Evolutionary conservation across 2,888 invertebrate species (phyloP), one percentile per base, ranked within the genome.

Genomic region (Enchytraeus crypticus): DNA sequence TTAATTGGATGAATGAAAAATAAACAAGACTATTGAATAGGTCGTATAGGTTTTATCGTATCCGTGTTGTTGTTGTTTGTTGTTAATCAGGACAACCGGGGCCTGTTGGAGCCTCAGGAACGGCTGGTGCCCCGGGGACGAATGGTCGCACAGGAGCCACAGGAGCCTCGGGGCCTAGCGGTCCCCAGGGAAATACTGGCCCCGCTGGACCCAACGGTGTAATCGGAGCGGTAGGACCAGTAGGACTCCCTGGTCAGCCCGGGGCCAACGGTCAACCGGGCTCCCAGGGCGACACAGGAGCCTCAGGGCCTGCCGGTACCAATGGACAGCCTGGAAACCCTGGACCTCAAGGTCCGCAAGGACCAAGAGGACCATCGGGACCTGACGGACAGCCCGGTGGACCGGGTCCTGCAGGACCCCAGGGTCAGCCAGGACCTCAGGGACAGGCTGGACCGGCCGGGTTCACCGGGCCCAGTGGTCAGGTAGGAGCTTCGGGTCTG

Each of bases 161-260:
- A 59, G 63, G 63, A 51, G 14, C n/a, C 3, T 23, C 33, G 23
- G 64, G 64, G 85, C 63, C 82, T 2, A 51, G 55, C 33, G 65
- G 66, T 26, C 21, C 38, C 29, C 30, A 33, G 18, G 65, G 65
- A 45, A 11, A 32, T 54, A 34, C 27, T 54, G 54, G 54, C 11
- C 51, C 59, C 26, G 29, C 38, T 23, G 59, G 60, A 8, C 38
- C 47, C 1, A 1, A 5, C 1, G 60, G 60, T 5, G 4, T 18
- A 5, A 60, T n/a, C 18, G 60, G 60, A 49, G 59, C 29, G 51
- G 47, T 34, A n/a, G 54, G 32, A 26, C 26, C 21, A 5, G n/a
- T 27, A 11, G 49, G 49, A 11, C 49, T 23, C 8, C 27, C 29
- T 5, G 53, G 56, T n/a, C 18, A 38, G 5, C 45, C 32, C 11